Evolutionary conservation across 2,797 vertebrate species (phyloP), one percentile per base, ranked within the genome.

Genomic region (Tokudaia muenninki): DNA sequence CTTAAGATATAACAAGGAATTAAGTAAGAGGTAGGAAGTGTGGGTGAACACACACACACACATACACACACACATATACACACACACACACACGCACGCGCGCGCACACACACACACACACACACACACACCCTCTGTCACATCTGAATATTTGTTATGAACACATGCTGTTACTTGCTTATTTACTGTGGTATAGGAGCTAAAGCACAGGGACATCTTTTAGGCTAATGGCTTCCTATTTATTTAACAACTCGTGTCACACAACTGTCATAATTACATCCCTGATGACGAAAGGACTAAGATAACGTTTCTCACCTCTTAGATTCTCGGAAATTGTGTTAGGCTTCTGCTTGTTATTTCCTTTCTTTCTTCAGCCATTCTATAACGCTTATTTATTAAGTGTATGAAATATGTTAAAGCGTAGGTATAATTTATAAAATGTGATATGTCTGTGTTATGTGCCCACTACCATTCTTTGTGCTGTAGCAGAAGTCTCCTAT

Each of bases 321-420:
- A 47, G 70, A 57, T 70, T 72, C 55, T 74, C 92, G 77, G 87
- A 93, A 26, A 61, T 50, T 63, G 61, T 86, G 24, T 52, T 84
- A n/a, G 47, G 21, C 83, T 41, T 92, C 57, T 92, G 26, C 75
- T 74, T n/a, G 24, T 94, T 94, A 47, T 34, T 94, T 61, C 59
- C 22, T 61, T 94, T 3, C 24, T 75, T 75, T 26, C 22, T 47
- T n/a, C 19, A 24, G 72, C 19, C 11, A 63, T 84, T 92, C 41
- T 70, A 88, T 74, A 87, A 52, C 87, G 47, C 47, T 88, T 75
- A 37, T 84, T 80, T 84, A 41, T 93, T 78, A 89, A 61, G 52
- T 82, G 74, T 81, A 55, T 84, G 14, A 70, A 88, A 47, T 65
- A 47, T 83, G 44, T 67, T 82, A 89, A 93, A 91, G 37, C 55